These are phyloP conservation scores for Anseranas semipalmata DNA, from an alignment of 2,113 vertebrate species.

Conservation along the genomic window DNA sequence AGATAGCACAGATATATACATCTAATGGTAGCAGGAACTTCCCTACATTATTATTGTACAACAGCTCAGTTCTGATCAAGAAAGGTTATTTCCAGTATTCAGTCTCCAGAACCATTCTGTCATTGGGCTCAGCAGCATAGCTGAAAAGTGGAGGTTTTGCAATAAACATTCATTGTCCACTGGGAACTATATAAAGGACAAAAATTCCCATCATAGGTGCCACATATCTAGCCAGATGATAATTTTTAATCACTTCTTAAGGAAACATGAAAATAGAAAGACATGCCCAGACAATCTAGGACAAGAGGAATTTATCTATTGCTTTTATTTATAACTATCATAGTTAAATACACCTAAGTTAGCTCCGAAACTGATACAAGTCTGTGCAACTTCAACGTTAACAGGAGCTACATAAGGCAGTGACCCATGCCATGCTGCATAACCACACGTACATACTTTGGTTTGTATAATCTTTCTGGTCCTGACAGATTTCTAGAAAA, in stretches of 20 bases:
- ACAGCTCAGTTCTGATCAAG: neutral
- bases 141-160: neutral
- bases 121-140: neutral
- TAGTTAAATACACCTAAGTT: neutral
- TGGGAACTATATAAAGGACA: neutral
- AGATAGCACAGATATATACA: neutral
- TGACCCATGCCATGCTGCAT: neutral
- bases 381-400: neutral
- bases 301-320: neutral
- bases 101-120: neutral
- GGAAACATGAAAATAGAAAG: neutral
- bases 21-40: neutral
- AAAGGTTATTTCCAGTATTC: neutral
- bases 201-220: neutral
- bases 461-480: neutral
- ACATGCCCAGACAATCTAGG: neutral
- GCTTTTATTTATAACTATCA: neutral
- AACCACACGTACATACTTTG: neutral
- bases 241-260: neutral
- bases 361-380: neutral
- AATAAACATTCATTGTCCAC: neutral
- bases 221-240: neutral
- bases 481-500: neutral
- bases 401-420: neutral
- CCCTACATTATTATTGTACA: neutral